These are phyloP conservation scores for Leistus spinibarbis DNA, from an alignment of 2,888 invertebrate genomes.

Conservation along the genomic window DNA sequence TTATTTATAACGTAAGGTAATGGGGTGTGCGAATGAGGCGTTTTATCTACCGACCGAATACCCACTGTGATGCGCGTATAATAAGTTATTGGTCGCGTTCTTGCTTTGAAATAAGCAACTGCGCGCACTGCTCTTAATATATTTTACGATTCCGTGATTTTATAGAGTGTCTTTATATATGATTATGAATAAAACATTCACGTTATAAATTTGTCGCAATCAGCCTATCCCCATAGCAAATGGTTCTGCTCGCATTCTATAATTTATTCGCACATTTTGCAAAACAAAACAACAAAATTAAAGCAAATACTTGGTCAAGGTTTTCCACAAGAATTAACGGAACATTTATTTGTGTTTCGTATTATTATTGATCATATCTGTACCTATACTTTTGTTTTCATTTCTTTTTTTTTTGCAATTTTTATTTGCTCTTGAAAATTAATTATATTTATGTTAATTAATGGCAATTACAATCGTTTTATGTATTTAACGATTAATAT, in stretches of 20 bases:
- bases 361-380: no score
- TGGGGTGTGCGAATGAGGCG: not conserved
- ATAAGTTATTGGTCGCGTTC: no score
- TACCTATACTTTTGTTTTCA: no score
- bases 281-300: not conserved
- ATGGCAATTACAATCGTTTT: not conserved
- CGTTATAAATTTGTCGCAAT: constrained; percentile 5
- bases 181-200: not conserved
- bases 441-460: no score
- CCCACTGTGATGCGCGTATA: not conserved
- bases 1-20: not conserved
- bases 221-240: not conserved
- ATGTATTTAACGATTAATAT: not conserved
- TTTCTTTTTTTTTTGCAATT: no score
- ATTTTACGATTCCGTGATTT: not conserved
- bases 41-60: not conserved
- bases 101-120: not conserved
- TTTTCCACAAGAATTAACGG: no score
- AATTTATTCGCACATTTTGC: not conserved
- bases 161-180: not conserved
- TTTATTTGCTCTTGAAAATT: no score
- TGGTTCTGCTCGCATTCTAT: not conserved
- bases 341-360: no score
- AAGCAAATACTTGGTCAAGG: no score
- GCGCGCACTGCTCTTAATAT: not conserved